Base-by-base conservation (phyloP, 1,140 invertebrate genomes). In the Eriosoma lanigerum region DNA sequence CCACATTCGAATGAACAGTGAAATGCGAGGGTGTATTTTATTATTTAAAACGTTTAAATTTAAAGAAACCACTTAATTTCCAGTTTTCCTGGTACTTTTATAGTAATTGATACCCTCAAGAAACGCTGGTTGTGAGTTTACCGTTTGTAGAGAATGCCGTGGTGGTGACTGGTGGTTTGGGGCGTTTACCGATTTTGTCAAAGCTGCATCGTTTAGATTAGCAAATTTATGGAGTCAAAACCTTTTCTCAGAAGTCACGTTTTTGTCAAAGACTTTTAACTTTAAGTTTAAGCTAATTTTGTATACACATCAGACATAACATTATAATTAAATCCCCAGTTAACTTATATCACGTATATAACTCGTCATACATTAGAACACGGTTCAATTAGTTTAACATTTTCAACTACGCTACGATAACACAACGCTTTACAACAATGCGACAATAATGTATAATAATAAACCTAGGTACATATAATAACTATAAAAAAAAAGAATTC, bases 161-260 rank as follows among this genome's bases (percentile, higher is more conserved):
- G 29, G 0, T 17, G 17, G 32, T 13, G 8, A 0, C 32, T 9
- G 60, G 26, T 32, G 19, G 60, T 38, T 8, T 32, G 26, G 15
- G 8, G 60, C 26, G 17, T 62, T 62, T 62, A 62, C 26, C 60
- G 29, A 62, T 62, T 32, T 8, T 29, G 26, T 62, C 60, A 62
- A 62, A 62, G 60, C 60, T 62, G 60, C 8, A 32, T 62, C 60
- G 17, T 29, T 32, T 62, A 62, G 60, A 62, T 62, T 62, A 62
- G 29, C 15, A 19, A 62, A 62, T 32, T 17, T 32, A 62, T 32
- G 26, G 26, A 62, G 29, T 62, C 29, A 62, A 15, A 62, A 62
- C 26, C 8, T 17, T 32, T 62, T 62, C 60, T 62, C 26, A 62
- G 60, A 62, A 62, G 29, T 62, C 15, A 32, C 26, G 26, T 32